A percentile compares a stretch with the other conserved stretches of the same genome.
Conservation (phyloP, 2,888 invertebrate genomes). For the Platycheirus rosarum region DNA sequence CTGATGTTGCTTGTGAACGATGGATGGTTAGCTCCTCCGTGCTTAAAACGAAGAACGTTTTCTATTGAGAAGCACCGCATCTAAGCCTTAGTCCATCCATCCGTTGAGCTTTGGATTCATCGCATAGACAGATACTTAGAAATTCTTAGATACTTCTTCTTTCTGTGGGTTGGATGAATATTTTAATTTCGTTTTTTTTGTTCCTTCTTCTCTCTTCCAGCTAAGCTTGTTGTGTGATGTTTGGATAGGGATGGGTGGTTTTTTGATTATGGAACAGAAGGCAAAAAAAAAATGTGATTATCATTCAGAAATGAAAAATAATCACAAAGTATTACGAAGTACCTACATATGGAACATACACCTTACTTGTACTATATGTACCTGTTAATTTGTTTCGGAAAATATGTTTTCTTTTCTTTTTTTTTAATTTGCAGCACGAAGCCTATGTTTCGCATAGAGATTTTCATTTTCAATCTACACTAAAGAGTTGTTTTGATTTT, state of each 20-base stretch:
- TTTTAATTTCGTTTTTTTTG: slow-evolving; percentile 16
- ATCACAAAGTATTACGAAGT: slow-evolving; percentile 10
- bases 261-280: slow-evolving; percentile 67
- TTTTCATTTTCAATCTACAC: slow-evolving; percentile 51
- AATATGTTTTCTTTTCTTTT: slow-evolving; percentile 12
- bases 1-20: slow-evolving; percentile 25
- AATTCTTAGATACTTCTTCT: slow-evolving; percentile 30
- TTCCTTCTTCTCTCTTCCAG: background rate
- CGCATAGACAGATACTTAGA: slow-evolving; percentile 48
- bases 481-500: slow-evolving; percentile 38
- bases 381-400: slow-evolving; percentile 28
- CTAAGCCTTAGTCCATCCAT: slow-evolving; percentile 37
- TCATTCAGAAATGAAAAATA: slow-evolving; percentile 51
- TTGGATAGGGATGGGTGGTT: slow-evolving; percentile 67
- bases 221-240: slow-evolving; percentile 47
- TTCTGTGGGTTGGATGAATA: background rate
- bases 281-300: slow-evolving; percentile 57
- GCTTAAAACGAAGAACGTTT: slow-evolving; percentile 6
- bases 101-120: slow-evolving; percentile 46
- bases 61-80: slow-evolving; percentile 15
- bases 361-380: background rate
- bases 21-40: background rate
- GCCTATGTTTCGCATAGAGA: slow-evolving; percentile 34
- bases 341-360: no score
- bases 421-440: slow-evolving; percentile 31